Percentiles rank a stretch among this genome's conserved stretches.
Conservation (phyloP, 2,888 invertebrate genomes). For the Panzeria rudis region DNA sequence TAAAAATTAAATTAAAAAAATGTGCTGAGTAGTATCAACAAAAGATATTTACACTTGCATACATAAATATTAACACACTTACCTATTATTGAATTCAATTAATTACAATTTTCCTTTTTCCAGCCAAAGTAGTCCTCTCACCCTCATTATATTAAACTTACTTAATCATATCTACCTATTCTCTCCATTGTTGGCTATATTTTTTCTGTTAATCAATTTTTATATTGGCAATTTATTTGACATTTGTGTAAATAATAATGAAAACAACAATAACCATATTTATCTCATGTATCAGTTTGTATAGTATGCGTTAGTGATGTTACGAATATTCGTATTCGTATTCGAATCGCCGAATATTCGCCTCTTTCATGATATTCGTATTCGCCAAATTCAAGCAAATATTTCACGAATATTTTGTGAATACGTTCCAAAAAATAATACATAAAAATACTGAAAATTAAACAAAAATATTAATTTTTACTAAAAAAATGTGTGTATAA, state of each 20-base stretch:
- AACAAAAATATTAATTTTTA: too few relatives aligned
- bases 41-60: slow-evolving; percentile 3
- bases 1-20: slow-evolving; percentile 10
- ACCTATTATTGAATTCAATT: slow-evolving; percentile 45
- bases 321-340: too few relatives aligned
- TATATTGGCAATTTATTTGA: slow-evolving; percentile 69
- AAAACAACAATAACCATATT: slow-evolving; percentile 27
- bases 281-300: slow-evolving; percentile 27
- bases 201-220: slow-evolving; percentile 67
- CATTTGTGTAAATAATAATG: slow-evolving; percentile 65
- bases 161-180: slow-evolving; percentile 32
- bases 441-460: too few relatives aligned
- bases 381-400: too few relatives aligned
- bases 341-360: too few relatives aligned
- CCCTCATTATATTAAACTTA: slow-evolving; percentile 46
- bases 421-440: too few relatives aligned
- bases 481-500: too few relatives aligned
- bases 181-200: slow-evolving; percentile 11
- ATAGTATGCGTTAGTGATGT: too few relatives aligned
- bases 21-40: background rate
- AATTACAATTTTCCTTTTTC: slow-evolving; percentile 61
- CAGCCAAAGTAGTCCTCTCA: slow-evolving; percentile 14
- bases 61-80: background rate
- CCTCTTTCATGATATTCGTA: too few relatives aligned
- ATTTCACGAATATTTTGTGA: too few relatives aligned